Conservation (phyloP, 2,113 vertebrate species). For the Sylvilagus bachmani region DNA sequence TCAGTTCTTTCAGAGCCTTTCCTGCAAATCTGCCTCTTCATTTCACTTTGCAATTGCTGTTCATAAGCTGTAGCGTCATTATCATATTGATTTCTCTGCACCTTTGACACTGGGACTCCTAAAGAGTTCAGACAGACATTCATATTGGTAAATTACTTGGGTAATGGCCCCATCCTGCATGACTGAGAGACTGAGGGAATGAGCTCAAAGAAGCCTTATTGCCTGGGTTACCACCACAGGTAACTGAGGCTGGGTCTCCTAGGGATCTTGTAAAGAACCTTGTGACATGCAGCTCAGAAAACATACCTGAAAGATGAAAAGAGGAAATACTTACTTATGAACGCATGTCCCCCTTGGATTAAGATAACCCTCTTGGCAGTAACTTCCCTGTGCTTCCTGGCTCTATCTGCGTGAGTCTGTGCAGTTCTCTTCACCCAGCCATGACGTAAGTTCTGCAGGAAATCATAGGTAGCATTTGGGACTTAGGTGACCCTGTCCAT, state of each 20-base stretch:
- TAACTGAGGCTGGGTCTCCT: not conserved
- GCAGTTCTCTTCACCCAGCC: not conserved
- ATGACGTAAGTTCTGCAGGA: not conserved
- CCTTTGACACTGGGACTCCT: not conserved
- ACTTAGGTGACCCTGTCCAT: not conserved
- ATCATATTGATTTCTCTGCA: not conserved
- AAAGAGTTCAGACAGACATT: slow-evolving; percentile 13
- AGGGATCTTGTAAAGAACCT: not conserved
- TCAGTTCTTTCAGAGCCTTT: not conserved
- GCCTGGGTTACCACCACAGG: not conserved
- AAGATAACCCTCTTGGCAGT: not conserved
- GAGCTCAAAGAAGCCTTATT: not conserved
- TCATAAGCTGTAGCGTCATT: not conserved
- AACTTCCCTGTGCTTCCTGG: not conserved
- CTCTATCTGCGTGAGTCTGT: not conserved
- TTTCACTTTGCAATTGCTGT: slow-evolving; percentile 9
- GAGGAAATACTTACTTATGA: slow-evolving; percentile 26
- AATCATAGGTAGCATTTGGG: not conserved
- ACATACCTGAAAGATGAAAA: slow-evolving; percentile 3
- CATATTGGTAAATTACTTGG: not conserved
- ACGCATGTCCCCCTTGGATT: not conserved
- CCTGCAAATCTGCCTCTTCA: not conserved
- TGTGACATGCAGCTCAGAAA: slow-evolving; percentile 31
- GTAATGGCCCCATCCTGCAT: slow-evolving; percentile 5
- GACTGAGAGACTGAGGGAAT: not conserved